Conservation (phyloP, 1,140 invertebrate species). For the Drosophila mayri region DNA sequence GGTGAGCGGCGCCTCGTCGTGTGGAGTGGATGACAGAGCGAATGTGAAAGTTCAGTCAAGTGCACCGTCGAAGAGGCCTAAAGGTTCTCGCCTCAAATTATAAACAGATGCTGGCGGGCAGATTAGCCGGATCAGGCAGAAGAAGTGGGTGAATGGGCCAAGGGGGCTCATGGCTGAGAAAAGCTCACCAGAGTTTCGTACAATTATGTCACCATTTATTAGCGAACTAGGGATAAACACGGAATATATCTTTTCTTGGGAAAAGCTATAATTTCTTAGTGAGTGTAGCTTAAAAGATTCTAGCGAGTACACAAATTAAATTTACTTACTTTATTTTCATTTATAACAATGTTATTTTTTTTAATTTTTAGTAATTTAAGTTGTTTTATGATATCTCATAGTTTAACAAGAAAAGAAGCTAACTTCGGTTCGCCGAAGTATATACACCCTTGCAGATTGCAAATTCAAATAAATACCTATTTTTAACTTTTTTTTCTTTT, state of each 20-base stretch:
- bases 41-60: constrained; percentile 64
- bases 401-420: too few species aligned
- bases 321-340: not conserved
- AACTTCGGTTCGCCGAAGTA: too few species aligned
- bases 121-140: constrained; percentile 44
- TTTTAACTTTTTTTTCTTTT: too few species aligned
- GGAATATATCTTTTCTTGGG: not conserved
- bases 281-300: not conserved
- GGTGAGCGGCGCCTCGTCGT: constrained; percentile 1
- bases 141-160: constrained; percentile 44
- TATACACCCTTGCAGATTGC: too few species aligned
- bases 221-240: not conserved
- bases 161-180: constrained; percentile 7
- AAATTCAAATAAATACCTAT: too few species aligned
- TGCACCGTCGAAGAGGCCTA: constrained; percentile 46
- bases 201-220: constrained; percentile 12
- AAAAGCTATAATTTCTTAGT: too few species aligned
- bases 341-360: not conserved
- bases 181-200: constrained; percentile 8
- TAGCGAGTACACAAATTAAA: not conserved
- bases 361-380: not conserved
- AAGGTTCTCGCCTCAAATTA: constrained; percentile 32
- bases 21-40: constrained; percentile 47
- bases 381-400: not conserved
- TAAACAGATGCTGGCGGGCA: constrained; percentile 48